Evolutionary conservation across 2,113 vertebrate genomes (phyloP).

Genomic region (Mastomys coucha): DNA sequence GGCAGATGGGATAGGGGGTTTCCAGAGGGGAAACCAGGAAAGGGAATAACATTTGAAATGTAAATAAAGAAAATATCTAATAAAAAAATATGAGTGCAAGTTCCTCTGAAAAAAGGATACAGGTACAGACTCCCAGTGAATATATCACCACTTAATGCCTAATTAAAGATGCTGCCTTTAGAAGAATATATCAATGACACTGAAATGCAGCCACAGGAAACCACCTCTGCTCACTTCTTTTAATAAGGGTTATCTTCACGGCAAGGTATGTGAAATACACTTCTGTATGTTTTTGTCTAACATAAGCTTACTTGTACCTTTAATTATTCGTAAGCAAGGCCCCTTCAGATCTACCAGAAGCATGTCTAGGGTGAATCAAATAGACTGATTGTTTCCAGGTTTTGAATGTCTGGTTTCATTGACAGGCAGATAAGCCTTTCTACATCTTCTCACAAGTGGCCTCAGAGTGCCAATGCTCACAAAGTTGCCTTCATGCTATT

Average conservation of each 20-base stretch:
- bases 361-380: not conserved
- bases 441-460: not conserved
- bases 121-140: not conserved
- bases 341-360: not conserved
- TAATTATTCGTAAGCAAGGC: not conserved
- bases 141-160: not conserved
- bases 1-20: too few relatives aligned
- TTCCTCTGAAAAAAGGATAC: not conserved
- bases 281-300: not conserved
- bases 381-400: not conserved
- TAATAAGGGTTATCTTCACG: not conserved
- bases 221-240: not conserved
- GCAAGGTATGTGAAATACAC: not conserved
- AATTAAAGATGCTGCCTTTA: not conserved
- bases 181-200: constrained; percentile 24
- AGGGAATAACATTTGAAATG: too few relatives aligned
- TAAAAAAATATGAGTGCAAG: not conserved
- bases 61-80: too few relatives aligned
- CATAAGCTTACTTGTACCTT: not conserved
- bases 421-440: not conserved
- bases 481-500: not conserved
- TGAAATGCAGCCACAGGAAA: not conserved
- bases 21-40: too few relatives aligned
- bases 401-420: not conserved
- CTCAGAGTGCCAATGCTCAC: not conserved